phyloP scores from a whole-genome alignment of 2,113 vertebrate genomes.

The Neopipo cinnamomea region DNA sequence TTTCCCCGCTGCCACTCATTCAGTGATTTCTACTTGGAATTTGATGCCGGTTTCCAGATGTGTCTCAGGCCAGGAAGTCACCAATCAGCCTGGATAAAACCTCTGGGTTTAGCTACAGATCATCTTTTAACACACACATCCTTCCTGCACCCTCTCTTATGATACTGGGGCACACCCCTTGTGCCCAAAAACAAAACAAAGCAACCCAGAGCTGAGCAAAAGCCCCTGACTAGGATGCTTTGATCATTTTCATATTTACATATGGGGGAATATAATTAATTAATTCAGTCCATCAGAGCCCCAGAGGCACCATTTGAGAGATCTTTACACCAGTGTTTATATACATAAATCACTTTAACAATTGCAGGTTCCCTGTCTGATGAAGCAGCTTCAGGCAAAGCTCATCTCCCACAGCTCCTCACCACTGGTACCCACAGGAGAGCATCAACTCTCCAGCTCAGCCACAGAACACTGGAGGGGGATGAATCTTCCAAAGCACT shows the following conservation, averaged over 20 bases:
- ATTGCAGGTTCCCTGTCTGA: neutral
- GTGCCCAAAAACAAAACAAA: constrained; percentile 18
- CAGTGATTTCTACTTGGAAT: constrained; percentile 38
- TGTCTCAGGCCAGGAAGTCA: constrained; percentile 75
- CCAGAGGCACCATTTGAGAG: neutral
- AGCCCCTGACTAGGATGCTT: neutral
- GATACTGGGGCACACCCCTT: constrained; percentile 32
- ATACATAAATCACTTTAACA: neutral
- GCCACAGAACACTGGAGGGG: neutral
- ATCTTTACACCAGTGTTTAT: neutral
- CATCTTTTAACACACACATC: constrained; percentile 55
- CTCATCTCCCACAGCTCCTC: neutral
- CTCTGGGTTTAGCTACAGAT: constrained; percentile 38
- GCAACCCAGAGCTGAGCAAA: neutral
- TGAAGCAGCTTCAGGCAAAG: neutral
- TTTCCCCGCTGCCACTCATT: neutral
- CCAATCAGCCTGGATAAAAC: constrained; percentile 77
- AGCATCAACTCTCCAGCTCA: neutral
- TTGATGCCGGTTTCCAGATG: constrained; percentile 48
- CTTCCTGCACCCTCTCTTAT: constrained; percentile 54
- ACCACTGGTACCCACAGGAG: neutral
- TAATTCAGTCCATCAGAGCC: neutral
- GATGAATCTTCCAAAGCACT: neutral
- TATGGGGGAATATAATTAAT: neutral
- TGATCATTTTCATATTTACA: neutral